Base-by-base conservation (phyloP, 2,113 vertebrate genomes). In the Octodon degus region DNA sequence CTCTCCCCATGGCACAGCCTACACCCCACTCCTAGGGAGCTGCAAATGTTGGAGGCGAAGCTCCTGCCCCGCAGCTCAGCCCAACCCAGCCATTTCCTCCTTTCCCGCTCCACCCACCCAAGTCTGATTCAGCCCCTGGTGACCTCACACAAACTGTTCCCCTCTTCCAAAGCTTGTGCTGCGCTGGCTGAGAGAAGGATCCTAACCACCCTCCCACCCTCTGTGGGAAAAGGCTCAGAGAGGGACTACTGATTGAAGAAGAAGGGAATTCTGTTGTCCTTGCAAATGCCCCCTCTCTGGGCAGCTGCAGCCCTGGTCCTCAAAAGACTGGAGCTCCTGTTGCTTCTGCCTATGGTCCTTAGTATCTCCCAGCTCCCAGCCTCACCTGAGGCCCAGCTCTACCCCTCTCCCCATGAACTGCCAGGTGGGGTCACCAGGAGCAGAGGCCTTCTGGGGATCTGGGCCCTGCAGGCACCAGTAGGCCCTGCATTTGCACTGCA, bases 391-490 rank as follows among this genome's bases (percentile, higher is more conserved):
- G 89, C 50, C 14, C 20, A 53, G 60, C 30, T 53, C 87, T 65
- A 55, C 5, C 0, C 7, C 7, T 30, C 13, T 79, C 60, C 40
- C 55, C 14, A 0, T 0, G n/a, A 72, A 0, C 65, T 37, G 12
- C 68, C 10, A 2, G 43, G 43, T 43, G 43, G 67, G 43, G 19
- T 32, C 11, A 14, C 60, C 4, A 0, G 43, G 17, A 4, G 7
- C 34, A 65, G 43, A 19, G 30, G 55, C 70, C 20, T 19, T 16
- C 27, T 0, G 1, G 4, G 43, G 32, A 53, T 17, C 7, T 7
- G 20, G 16, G 67, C 12, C 0, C 32, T 0, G 50, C 55, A 30
- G n/a, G 63, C 34, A 47, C 16, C 34, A 4, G 4, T 25, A 43
- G 13, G 34, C 43, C 43, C n/a, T 6, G 81, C 25, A 5, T 20